phyloP scores from a whole-genome alignment of 2,888 invertebrate genomes.

The Rotaria socialis region DNA sequence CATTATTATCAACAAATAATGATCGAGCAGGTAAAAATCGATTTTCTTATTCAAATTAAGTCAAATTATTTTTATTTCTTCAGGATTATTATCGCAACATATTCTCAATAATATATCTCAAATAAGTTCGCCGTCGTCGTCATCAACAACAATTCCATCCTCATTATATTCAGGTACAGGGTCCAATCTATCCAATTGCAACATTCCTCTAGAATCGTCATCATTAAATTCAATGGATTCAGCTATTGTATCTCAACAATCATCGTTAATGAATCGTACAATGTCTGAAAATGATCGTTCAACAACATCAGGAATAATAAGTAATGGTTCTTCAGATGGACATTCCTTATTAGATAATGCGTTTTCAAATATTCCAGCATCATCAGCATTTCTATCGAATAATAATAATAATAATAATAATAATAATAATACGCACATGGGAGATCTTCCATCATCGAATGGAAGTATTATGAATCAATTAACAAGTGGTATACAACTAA shows the following conservation, averaged over 20 bases:
- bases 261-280: neutral
- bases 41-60: neutral
- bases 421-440: neutral
- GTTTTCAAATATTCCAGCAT: neutral
- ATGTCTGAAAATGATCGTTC: neutral
- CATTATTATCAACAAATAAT: neutral
- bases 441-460: neutral
- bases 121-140: neutral
- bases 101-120: conserved; percentile 12
- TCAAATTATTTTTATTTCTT: neutral
- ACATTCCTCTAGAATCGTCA: conserved; percentile 6
- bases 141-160: neutral
- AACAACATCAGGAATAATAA: neutral
- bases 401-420: neutral
- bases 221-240: neutral
- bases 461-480: conserved; percentile 17
- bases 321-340: neutral
- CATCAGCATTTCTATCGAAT: neutral
- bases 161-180: neutral
- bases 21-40: neutral
- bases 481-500: neutral
- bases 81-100: neutral
- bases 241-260: neutral
- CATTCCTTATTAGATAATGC: neutral
- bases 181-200: neutral